Percentiles rank a stretch among this genome's conserved stretches.
phyloP scores from a whole-genome alignment of 2,888 invertebrate species.

The Pheosia gnoma region DNA sequence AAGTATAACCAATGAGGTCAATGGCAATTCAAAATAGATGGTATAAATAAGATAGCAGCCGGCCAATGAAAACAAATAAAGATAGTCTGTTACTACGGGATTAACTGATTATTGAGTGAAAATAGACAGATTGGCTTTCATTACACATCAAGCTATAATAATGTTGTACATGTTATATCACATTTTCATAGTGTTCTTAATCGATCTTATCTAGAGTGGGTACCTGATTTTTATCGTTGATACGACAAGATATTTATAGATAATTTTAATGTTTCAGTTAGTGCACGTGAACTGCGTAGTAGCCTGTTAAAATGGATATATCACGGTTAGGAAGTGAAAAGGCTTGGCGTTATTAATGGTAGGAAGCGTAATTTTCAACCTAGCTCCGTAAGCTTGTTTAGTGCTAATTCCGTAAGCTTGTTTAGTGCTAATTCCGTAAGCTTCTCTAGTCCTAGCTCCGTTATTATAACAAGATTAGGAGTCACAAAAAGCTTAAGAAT shows the following conservation, averaged over 20 bases:
- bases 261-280: no score
- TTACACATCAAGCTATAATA: background rate
- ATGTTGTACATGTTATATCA: background rate
- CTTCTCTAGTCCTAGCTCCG: no score
- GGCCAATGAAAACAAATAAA: slow-evolving; percentile 10
- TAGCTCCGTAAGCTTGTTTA: no score
- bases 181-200: background rate
- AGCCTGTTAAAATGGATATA: no score
- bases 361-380: no score
- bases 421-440: no score
- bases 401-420: no score
- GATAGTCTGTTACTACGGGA: slow-evolving; percentile 5
- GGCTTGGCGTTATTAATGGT: no score
- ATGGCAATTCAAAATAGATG: slow-evolving; percentile 48
- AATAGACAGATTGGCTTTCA: background rate
- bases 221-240: background rate
- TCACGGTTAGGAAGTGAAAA: no score
- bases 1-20: slow-evolving; percentile 50
- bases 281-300: no score
- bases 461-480: background rate
- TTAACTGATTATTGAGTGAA: slow-evolving; percentile 3
- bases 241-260: background rate
- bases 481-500: no score
- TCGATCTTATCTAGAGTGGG: background rate
- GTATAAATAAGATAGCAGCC: slow-evolving; percentile 15